Conservation (phyloP, 2,113 vertebrate species). For the Eretmochelys imbricata region DNA sequence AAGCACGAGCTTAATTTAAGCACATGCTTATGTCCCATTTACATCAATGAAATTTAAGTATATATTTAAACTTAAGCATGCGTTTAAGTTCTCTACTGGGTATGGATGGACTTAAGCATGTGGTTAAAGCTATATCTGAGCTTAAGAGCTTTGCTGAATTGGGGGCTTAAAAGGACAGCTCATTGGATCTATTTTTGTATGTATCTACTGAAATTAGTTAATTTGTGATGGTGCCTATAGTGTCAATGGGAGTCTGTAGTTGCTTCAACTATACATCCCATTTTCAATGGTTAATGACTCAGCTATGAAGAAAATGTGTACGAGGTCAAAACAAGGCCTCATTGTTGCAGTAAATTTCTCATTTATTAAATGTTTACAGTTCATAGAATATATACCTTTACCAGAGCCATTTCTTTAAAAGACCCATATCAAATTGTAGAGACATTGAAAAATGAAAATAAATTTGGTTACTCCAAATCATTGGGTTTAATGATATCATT, state of each 20-base stretch:
- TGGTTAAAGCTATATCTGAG: neutral
- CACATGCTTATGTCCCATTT: neutral
- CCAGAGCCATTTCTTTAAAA: neutral
- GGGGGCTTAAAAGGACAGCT: neutral
- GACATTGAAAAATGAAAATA: neutral
- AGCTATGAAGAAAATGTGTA: neutral
- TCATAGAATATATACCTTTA: neutral
- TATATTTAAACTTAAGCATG: neutral
- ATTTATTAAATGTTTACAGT: neutral
- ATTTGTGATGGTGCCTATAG: neutral
- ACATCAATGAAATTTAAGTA: neutral
- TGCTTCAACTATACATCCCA: neutral
- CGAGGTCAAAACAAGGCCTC: constrained; percentile 1
- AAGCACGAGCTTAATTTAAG: neutral
- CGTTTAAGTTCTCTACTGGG: neutral
- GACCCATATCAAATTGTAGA: neutral
- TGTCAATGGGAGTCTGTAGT: neutral
- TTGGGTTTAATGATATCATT: neutral
- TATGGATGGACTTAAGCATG: neutral
- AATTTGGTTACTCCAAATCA: neutral
- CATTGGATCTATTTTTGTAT: neutral
- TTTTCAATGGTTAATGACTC: neutral
- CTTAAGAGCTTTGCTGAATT: neutral
- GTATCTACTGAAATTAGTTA: neutral
- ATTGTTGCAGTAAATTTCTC: neutral